Evolutionary conservation across 2,113 vertebrate species (phyloP).

Genomic region (Callithrix jacchus): DNA sequence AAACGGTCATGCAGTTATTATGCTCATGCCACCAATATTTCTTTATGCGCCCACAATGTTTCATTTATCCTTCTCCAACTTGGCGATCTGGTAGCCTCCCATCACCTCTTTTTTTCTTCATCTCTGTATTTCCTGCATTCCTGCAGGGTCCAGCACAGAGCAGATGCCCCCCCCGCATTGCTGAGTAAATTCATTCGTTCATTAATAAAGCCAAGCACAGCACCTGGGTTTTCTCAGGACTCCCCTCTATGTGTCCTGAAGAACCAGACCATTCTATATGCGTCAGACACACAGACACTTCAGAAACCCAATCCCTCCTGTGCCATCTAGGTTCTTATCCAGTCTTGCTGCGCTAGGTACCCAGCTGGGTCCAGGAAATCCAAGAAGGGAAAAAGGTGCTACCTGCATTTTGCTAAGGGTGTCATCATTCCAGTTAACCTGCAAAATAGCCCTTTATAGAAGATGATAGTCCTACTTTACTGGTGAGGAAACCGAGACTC

Average conservation of each 20-base stretch:
- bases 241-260: background rate
- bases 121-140: background rate
- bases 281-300: background rate
- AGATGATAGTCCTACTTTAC: background rate
- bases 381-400: background rate
- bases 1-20: fast-evolving
- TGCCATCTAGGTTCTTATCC: background rate
- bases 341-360: background rate
- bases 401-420: background rate
- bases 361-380: background rate
- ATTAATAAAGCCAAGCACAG: background rate
- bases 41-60: background rate
- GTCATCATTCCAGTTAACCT: too few relatives aligned
- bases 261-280: background rate
- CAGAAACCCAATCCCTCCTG: background rate
- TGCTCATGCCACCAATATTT: background rate
- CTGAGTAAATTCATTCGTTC: background rate
- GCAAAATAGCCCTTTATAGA: background rate
- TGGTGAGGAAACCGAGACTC: background rate
- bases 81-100: background rate
- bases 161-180: background rate
- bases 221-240: background rate
- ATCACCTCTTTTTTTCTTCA: background rate
- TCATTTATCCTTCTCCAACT: background rate
- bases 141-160: background rate